Base-by-base conservation (phyloP, 2,113 vertebrate genomes). In the Fregetta grallaria region DNA sequence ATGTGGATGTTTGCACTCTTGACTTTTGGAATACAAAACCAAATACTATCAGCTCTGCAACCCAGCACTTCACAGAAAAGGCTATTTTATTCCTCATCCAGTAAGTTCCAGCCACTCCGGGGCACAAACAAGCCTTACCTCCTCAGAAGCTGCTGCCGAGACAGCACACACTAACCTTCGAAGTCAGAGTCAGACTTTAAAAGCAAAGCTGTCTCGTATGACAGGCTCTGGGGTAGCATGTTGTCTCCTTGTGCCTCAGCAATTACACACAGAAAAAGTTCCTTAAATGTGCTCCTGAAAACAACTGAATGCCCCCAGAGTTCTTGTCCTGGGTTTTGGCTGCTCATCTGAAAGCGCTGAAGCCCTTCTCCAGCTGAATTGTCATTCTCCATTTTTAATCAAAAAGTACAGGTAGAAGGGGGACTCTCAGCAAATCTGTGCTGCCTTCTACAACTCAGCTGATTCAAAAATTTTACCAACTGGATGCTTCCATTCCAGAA, bases 111-210 rank as follows among this genome's bases (percentile, higher is more conserved):
- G 42, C 4, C n/a, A 34, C 18, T 26, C 11, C 0, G 2, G 59
- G 38, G 50, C 72, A 86, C 42, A 80, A 75, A 52, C 6, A 71
- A 52, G 61, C n/a, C 44, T 62, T 8, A 30, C 9, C 21, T 86
- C 59, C 32, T 30, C 62, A 66, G 59, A 73, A 94, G 59, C 50
- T 0, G 0, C 32, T 2, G 17, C 32, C 0, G 0, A 89, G 72
- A 83, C 59, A 80, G 52, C 76, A 47, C 68, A 76, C 79, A 59
- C 4, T 72, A 67, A 42, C 25, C 45, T 92, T 59, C 72, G 87
- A 29, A 77, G 58, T 20, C 32, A 76, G 75, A 71, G 50, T 18
- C 23, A 84, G 76, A 65, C 36, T 87, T 58, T 4, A 34, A 68
- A 84, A 90, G 36, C 40, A 75, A 56, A 84, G 58, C 58, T 88